Evolutionary conservation across 2,797 vertebrate species (phyloP).

Genomic region (Trichosurus vulpecula): DNA sequence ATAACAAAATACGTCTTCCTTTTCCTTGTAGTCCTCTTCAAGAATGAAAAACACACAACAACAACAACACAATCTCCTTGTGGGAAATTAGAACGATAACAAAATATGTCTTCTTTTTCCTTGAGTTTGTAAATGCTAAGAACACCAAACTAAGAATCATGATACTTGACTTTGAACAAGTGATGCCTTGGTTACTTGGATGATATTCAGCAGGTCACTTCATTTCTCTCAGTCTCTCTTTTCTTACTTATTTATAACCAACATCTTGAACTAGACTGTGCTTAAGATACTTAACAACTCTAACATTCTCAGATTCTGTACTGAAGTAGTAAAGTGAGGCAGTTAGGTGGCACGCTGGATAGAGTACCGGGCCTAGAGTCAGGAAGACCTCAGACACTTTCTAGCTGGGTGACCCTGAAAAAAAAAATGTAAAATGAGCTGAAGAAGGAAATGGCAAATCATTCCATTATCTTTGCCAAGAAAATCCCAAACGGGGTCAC

Average conservation of each 20-base stretch:
- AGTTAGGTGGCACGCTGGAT: too few relatives aligned
- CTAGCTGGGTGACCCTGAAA: background rate
- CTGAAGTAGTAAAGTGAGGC: background rate
- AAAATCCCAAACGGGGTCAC: background rate
- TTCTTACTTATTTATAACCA: background rate
- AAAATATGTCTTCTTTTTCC: background rate
- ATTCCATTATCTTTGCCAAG: background rate
- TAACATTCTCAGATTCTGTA: background rate
- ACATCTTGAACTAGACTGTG: background rate
- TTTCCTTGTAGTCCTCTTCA: too few relatives aligned
- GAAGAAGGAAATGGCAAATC: background rate
- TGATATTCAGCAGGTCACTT: background rate
- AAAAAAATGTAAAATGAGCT: background rate
- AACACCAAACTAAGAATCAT: background rate
- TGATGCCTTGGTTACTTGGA: background rate
- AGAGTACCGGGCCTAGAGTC: background rate
- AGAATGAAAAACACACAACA: too few relatives aligned
- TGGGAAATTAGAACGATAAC: background rate
- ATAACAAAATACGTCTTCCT: too few relatives aligned
- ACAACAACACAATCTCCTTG: too few relatives aligned
- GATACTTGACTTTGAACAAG: background rate
- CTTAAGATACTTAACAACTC: background rate
- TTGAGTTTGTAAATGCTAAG: background rate
- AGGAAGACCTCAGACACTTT: background rate
- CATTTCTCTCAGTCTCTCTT: background rate